Evolutionary conservation across 2,888 invertebrate genomes (phyloP).

Genomic region (Troides aeacus): DNA sequence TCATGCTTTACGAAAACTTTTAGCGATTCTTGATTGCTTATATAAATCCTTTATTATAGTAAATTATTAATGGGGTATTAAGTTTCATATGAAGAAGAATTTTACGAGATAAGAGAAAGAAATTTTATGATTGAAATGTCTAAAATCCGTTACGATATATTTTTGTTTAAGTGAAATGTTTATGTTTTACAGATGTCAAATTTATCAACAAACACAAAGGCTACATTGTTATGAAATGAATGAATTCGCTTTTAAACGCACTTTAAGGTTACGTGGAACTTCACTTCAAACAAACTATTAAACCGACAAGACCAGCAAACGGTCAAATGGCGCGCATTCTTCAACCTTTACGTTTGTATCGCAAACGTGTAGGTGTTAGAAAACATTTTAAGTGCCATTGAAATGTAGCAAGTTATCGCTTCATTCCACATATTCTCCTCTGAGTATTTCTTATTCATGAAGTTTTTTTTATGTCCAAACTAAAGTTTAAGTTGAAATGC

Average conservation of each 20-base stretch:
- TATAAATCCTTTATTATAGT: too few relatives aligned
- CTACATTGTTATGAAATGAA: constrained; percentile 27
- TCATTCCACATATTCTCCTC: constrained; percentile 7
- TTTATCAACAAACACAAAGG: constrained; percentile 7
- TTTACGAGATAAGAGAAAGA: too few relatives aligned
- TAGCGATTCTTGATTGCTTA: too few relatives aligned
- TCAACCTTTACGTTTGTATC: constrained; percentile 34
- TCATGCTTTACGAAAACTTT: too few relatives aligned
- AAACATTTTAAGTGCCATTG: constrained; percentile 27
- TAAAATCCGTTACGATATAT: too few relatives aligned
- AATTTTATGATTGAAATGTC: too few relatives aligned
- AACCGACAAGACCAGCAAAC: constrained; percentile 42
- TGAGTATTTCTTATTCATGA: not conserved
- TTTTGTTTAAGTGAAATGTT: not conserved
- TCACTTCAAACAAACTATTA: constrained; percentile 47
- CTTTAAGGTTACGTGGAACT: constrained; percentile 28
- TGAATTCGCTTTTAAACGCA: constrained; percentile 19
- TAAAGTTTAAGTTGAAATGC: not conserved
- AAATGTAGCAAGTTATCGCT: constrained; percentile 21
- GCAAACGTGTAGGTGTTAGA: constrained; percentile 27
- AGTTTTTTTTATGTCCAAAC: not conserved
- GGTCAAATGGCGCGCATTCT: constrained; percentile 40
- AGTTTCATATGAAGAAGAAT: too few relatives aligned
- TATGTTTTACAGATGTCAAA: not conserved
- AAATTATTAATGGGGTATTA: too few relatives aligned